Conservation (phyloP, 2,888 invertebrate species). For the Timema podura region DNA sequence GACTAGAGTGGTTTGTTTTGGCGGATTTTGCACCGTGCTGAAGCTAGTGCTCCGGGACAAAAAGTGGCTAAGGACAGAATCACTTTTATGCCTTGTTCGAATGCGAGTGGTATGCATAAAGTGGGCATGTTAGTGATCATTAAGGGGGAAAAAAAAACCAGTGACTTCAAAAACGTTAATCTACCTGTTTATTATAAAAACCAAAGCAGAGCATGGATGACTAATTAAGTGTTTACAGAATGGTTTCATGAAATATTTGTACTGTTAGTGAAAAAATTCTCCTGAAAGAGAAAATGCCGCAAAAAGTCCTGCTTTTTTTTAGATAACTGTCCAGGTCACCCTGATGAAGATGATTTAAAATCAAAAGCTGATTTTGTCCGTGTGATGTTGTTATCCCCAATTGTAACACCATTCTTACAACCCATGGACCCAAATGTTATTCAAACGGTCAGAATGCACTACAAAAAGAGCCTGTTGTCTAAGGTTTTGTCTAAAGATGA, state of each 20-base stretch:
- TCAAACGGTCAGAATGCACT: neutral
- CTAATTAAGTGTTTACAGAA: constrained; percentile 3
- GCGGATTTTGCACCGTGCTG: constrained; percentile 28
- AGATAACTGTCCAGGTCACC: neutral
- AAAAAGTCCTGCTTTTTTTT: neutral
- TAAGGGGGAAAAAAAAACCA: neutral
- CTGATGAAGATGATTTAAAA: neutral
- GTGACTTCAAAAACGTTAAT: constrained; percentile 15
- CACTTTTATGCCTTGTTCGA: constrained; percentile 39
- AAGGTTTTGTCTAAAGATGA: constrained; percentile 12
- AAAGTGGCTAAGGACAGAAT: constrained; percentile 35
- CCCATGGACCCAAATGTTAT: neutral
- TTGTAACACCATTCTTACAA: neutral
- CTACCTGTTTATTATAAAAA: constrained; percentile 36
- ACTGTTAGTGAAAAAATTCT: neutral
- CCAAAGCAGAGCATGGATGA: constrained; percentile 1
- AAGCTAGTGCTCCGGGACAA: constrained; percentile 34
- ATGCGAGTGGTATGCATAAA: constrained; percentile 37
- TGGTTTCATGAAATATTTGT: constrained; percentile 9
- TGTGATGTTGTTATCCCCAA: neutral
- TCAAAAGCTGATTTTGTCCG: neutral
- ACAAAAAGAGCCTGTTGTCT: neutral
- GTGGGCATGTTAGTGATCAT: constrained; percentile 33
- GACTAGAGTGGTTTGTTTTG: constrained; percentile 23
- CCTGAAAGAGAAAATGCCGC: constrained; percentile 1